These are phyloP conservation scores for Eurystomus glaucurus DNA, from an alignment of 2,797 vertebrate genomes.

Conservation along the genomic window DNA sequence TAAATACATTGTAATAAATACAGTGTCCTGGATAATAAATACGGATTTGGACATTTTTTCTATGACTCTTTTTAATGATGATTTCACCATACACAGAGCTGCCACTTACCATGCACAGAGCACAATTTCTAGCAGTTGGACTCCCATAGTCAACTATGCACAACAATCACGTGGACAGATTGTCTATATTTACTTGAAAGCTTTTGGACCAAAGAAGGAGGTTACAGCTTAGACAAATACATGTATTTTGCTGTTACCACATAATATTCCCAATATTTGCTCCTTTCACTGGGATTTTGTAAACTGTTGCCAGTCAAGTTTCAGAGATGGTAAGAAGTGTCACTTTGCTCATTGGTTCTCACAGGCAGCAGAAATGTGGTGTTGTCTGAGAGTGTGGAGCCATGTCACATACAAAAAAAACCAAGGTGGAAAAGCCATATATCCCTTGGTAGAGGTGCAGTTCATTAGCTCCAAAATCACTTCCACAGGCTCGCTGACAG, in stretches of 20 bases:
- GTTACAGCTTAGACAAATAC: not conserved
- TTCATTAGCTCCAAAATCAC: not conserved
- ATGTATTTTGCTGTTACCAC: not conserved
- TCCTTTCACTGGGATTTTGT: not conserved
- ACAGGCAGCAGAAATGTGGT: not conserved
- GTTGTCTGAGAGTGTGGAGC: not conserved
- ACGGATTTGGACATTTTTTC: not conserved
- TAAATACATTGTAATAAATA: not conserved
- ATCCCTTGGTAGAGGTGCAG: not conserved
- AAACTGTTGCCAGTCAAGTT: not conserved
- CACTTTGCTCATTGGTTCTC: not conserved
- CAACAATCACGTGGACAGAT: not conserved
- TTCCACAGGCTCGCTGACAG: not conserved
- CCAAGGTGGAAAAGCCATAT: not conserved
- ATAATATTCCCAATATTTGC: not conserved
- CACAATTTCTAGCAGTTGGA: not conserved
- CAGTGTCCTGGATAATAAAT: not conserved
- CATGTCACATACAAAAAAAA: not conserved
- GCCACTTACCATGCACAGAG: not conserved
- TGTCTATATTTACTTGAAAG: constrained; percentile 25
- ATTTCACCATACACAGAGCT: not conserved
- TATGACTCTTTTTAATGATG: not conserved
- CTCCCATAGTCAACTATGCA: not conserved
- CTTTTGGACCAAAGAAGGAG: constrained; percentile 22
- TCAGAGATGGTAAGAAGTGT: not conserved